Evolutionary conservation across 2,113 vertebrate species (phyloP), one percentile per base, ranked within the genome.

Genomic region (Coptodon rendalli): DNA sequence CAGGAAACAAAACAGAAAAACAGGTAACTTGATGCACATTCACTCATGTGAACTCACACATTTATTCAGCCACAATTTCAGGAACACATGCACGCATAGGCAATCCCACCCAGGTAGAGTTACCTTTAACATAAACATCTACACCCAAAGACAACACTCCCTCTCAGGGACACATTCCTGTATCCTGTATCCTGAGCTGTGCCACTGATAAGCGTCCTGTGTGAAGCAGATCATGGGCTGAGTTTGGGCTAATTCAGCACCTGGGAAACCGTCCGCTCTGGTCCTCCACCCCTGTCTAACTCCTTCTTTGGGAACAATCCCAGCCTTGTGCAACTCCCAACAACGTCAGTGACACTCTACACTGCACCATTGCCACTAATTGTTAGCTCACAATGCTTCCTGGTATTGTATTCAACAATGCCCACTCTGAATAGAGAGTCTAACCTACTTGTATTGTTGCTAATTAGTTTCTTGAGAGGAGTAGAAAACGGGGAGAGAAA

Each of bases 381-480:
- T 96, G 96, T 96, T 95, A 93, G 91, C 87, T 93, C 95, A 96
- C 96, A 97, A 96, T 96, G 95, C 95, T 95, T 95, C 91, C 92
- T 95, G 94, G 94, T 94, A 96, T 97, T 97, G 96, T 97, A 93
- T 93, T 94, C 84, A 94, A 96, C 96, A 96, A 96, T 96, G 92
- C 80, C 90, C 90, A 93, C 90, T 94, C 94, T 96, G 95, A 96
- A 96, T 96, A 93, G 95, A 94, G 94, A 95, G 95, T 95, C 96
- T 96, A 97, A 97, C 95, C 96, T 96, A 97, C 96, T 97, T 97
- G 95, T 95, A 96, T 96, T 96, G 96, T 97, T 92, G 89, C 95
- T 97, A 97, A 97, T 97, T 96, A 96, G 96, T 96, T 96, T 96
- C 96, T 96, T 96, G 94, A 95, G 94, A 95, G 94, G 92, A 95